Conservation (phyloP, 2,888 invertebrate genomes). For the Synanthedon vespiformis region DNA sequence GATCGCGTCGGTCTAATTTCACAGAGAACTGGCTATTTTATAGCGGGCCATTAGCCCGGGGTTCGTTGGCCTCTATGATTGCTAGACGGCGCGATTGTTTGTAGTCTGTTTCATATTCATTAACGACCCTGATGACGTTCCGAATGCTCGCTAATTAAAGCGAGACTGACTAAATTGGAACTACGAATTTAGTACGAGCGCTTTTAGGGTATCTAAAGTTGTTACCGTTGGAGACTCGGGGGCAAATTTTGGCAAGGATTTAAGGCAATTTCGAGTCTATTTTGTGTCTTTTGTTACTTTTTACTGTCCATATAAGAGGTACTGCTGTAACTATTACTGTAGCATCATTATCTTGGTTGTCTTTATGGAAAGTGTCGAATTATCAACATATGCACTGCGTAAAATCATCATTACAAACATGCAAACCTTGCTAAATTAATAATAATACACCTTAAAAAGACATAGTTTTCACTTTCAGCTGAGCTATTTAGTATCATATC, state of each 20-base stretch:
- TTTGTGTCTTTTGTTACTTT: no score
- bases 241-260: neutral
- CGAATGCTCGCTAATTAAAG: conserved; percentile 20
- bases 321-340: no score
- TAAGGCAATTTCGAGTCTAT: no score
- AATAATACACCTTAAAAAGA: no score
- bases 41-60: conserved; percentile 22
- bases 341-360: no score
- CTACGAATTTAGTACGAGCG: conserved; percentile 14
- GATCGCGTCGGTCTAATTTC: conserved; percentile 2
- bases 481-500: no score
- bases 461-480: no score
- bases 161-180: conserved; percentile 13
- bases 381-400: no score
- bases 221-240: neutral
- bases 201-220: conserved; percentile 1
- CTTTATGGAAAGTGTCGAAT: no score
- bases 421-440: no score
- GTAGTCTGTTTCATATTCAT: conserved; percentile 13
- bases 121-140: conserved; percentile 15
- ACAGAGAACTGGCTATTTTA: conserved; percentile 22
- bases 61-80: conserved; percentile 20
- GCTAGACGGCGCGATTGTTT: conserved; percentile 25
- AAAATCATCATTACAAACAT: no score
- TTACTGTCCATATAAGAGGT: no score